Base-by-base conservation (phyloP, 1,140 invertebrate species). In the Drosophila erecta region DNA sequence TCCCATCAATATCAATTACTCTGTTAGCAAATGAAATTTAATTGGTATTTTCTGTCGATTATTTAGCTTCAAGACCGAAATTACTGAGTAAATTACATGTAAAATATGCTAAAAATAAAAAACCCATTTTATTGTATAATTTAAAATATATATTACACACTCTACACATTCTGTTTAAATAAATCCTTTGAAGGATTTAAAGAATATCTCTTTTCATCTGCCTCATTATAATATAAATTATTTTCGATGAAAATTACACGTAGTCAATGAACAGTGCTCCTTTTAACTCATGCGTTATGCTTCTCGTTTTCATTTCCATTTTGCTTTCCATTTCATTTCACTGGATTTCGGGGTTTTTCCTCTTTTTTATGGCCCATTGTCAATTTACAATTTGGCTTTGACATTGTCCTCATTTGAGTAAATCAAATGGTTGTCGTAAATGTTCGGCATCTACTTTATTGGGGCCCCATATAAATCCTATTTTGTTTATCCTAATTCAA, bases 401-500 rank as follows among this genome's bases (percentile, higher is more conserved):
- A 58, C 61, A 62, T 55, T 74, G 79, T 59, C 71, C 44, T 61
- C 62, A 70, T 81, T 85, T 76, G 74, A 76, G 83, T 81, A 87
- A 87, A 86, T 86, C 81, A 86, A 87, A 87, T 86, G 83, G 64
- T 74, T 74, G 78, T 79, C 74, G 81, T 86, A 86, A 86, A 86
- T 71, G 67, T 61, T 37, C 41, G 64, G 40, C 44, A 51, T 54
- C 40, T 53, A 33, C 40, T 59, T 61, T 43, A 76, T 67, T 30
- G 7, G 38, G 27, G 51, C 35, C 41, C 38, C 70, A 80, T 74
- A 81, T 80, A 85, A 85, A 85, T 81, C 81, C 81, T 71, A 86
- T 85, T 85, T 71, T 81, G 74, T 85, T 75, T 86, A 85, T 86
- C 81, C 86, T 86, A 86, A 86, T 85, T 86, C 49, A 75, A 49